phyloP scores from a whole-genome alignment of 1,140 invertebrate species.

The Acromyrmex heyeri region DNA sequence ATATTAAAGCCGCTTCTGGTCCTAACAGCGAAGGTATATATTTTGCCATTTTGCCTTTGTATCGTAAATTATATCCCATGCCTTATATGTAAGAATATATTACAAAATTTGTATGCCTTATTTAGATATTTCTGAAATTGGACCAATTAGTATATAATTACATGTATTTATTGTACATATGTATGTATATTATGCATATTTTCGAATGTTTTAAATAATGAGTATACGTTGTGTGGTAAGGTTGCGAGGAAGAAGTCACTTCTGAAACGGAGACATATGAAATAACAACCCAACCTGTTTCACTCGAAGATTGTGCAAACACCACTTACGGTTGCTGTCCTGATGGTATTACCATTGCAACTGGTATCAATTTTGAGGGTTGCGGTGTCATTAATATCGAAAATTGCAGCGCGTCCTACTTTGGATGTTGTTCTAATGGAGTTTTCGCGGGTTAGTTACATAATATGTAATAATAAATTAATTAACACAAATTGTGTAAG shows the following conservation, averaged over 20 bases:
- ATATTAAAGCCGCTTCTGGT: conserved; percentile 90
- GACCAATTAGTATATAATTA: neutral
- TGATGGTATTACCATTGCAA: conserved; percentile 87
- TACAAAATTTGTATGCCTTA: neutral
- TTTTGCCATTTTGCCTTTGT: conserved; percentile 1
- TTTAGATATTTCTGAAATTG: neutral
- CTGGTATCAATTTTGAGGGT: conserved; percentile 85
- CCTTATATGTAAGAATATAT: neutral
- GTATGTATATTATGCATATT: neutral
- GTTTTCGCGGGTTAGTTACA: conserved; percentile 87
- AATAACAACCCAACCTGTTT: conserved; percentile 72
- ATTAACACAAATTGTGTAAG: neutral
- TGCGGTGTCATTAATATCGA: conserved; percentile 86
- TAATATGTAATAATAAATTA: neutral
- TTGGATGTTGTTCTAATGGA: conserved; percentile 93
- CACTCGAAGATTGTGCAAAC: conserved; percentile 83
- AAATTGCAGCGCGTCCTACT: conserved; percentile 88
- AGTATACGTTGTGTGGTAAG: conserved; percentile 56
- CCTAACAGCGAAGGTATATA: conserved; percentile 88
- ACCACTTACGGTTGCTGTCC: conserved; percentile 89
- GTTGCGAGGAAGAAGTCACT: conserved; percentile 75
- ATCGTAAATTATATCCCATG: neutral
- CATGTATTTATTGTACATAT: neutral
- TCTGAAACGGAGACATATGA: conserved; percentile 72
- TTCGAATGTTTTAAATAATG: neutral